Percentiles rank a stretch among this genome's conserved stretches.
Evolutionary conservation across 2,888 invertebrate genomes (phyloP).

Genomic region (Galeruca laticollis): DNA sequence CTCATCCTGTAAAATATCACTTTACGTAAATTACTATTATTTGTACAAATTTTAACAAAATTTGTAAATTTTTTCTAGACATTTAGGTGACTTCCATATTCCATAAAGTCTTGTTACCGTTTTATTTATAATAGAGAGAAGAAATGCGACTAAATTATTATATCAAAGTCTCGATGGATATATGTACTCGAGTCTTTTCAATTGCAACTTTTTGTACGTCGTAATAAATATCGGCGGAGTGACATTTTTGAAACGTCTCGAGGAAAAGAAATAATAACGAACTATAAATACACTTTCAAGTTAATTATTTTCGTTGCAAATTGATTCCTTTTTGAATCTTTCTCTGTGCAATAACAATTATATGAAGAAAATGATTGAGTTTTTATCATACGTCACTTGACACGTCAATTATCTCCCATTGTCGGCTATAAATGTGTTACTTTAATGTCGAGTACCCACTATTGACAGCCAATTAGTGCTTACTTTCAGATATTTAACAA

Average conservation of each 20-base stretch:
- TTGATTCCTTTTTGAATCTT: neutral
- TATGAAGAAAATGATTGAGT: neutral
- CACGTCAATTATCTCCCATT: neutral
- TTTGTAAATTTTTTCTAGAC: too few relatives aligned
- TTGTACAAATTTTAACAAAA: too few relatives aligned
- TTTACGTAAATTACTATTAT: too few relatives aligned
- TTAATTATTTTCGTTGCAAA: slow-evolving; percentile 22
- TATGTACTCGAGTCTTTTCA: slow-evolving; percentile 27
- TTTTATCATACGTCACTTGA: neutral
- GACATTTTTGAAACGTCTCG: slow-evolving; percentile 30
- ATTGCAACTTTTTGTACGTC: slow-evolving; percentile 27
- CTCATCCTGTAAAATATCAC: too few relatives aligned
- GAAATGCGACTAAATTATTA: slow-evolving; percentile 33
- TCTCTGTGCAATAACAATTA: neutral
- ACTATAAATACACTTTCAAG: slow-evolving; percentile 14
- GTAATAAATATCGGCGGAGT: slow-evolving; percentile 32
- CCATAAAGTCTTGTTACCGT: slow-evolving; percentile 12
- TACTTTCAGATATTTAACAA: too few relatives aligned
- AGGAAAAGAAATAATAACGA: slow-evolving; percentile 27
- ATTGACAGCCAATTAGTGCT: too few relatives aligned
- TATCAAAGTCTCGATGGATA: slow-evolving; percentile 34
- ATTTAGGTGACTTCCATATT: slow-evolving; percentile 14
- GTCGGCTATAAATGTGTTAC: too few relatives aligned
- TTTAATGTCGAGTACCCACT: too few relatives aligned
- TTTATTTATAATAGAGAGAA: slow-evolving; percentile 30